These are phyloP conservation scores for Taeniopygia guttata DNA, from an alignment of 2,797 vertebrate species.

Conservation along the genomic window DNA sequence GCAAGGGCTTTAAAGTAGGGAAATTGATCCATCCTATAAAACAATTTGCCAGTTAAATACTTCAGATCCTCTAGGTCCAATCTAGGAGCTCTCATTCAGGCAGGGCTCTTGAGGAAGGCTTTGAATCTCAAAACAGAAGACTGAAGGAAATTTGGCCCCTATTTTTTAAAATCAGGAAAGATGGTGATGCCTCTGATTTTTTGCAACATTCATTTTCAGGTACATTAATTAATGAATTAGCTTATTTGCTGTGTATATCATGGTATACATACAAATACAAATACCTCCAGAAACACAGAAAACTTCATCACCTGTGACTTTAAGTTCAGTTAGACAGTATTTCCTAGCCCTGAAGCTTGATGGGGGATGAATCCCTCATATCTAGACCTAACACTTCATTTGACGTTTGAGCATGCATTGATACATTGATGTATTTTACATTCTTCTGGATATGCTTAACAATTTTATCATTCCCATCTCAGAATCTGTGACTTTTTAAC, in stretches of 20 bases:
- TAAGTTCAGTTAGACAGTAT: neutral
- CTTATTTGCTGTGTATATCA: neutral
- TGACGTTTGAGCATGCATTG: neutral
- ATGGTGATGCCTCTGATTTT: neutral
- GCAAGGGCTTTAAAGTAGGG: neutral
- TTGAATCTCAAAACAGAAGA: neutral
- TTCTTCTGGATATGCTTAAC: conserved; percentile 55
- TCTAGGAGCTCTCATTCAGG: neutral
- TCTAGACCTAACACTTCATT: conserved; percentile 41
- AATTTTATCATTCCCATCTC: conserved; percentile 63
- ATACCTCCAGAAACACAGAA: neutral
- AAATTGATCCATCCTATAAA: neutral
- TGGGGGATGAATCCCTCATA: conserved; percentile 30
- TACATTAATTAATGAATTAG: conserved; percentile 14
- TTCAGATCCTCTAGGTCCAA: neutral
- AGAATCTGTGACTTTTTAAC: conserved; percentile 66
- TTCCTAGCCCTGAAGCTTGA: conserved; percentile 36
- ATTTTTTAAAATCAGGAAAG: neutral
- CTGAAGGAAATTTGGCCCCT: neutral
- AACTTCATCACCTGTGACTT: neutral
- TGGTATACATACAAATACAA: neutral
- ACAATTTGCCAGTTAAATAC: neutral
- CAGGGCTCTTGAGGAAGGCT: neutral
- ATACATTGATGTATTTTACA: conserved; percentile 25
- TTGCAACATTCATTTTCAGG: neutral